Conservation (phyloP, 1,140 invertebrate species). For the Sycophila sp. region DNA sequence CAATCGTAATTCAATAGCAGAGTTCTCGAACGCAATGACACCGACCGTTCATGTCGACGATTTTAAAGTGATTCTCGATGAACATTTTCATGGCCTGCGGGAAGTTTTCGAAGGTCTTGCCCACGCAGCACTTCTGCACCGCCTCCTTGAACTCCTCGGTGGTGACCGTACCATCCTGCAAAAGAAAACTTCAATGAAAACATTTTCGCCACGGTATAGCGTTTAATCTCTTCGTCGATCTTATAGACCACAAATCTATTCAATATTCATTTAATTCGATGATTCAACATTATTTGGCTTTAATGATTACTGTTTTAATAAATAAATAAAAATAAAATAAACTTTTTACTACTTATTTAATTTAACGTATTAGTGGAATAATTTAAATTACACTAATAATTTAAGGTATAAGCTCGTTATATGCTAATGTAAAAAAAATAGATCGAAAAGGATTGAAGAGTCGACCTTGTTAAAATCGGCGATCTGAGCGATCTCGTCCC, state of each 20-base stretch:
- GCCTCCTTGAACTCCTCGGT: conserved; percentile 84
- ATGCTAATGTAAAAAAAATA: too few species aligned
- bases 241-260: too few species aligned
- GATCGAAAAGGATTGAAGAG: not conserved
- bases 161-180: conserved; percentile 81
- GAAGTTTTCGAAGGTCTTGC: conserved; percentile 80
- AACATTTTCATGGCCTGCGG: conserved; percentile 84
- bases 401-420: too few species aligned
- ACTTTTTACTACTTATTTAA: too few species aligned
- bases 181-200: not conserved
- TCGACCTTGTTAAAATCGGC: conserved; percentile 86
- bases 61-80: conserved; percentile 83
- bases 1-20: too few species aligned
- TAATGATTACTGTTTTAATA: not conserved
- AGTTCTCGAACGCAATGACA: too few species aligned
- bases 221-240: too few species aligned
- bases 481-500: conserved; percentile 84
- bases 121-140: conserved; percentile 82
- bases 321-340: not conserved
- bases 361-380: too few species aligned
- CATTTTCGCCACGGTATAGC: not conserved
- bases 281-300: not conserved
- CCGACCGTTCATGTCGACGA: conserved; percentile 79
- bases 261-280: not conserved
- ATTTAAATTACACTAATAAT: too few species aligned